These are phyloP conservation scores for Bujurquina vittata DNA, from an alignment of 2,113 vertebrate genomes.

Conservation along the genomic window DNA sequence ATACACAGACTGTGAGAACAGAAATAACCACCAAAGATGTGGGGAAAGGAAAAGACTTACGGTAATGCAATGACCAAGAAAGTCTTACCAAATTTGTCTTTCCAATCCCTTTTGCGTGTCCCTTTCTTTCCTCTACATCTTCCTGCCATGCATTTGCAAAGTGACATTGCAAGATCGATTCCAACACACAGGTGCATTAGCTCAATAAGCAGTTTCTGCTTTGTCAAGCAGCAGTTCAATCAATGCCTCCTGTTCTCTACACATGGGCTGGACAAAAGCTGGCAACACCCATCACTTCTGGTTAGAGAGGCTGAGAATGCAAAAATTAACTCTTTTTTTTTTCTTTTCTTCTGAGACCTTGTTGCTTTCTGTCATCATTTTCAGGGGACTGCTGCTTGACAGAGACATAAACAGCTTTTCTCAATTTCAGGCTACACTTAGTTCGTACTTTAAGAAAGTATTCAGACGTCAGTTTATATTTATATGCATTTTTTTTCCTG, in stretches of 20 bases:
- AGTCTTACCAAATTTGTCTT: not conserved
- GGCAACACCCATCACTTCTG: constrained; percentile 68
- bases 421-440: not conserved
- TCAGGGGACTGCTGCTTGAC: not conserved
- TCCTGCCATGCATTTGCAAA: constrained; percentile 58
- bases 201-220: constrained; percentile 82
- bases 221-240: constrained; percentile 80
- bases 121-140: constrained; percentile 23
- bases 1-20: not conserved
- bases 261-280: constrained; percentile 65
- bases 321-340: not conserved
- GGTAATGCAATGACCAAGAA: not conserved
- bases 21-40: not conserved
- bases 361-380: not conserved
- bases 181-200: constrained; percentile 76
- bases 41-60: not conserved
- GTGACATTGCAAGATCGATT: constrained; percentile 79
- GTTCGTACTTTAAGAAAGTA: not conserved
- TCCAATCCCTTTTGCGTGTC: not conserved
- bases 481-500: too few species aligned
- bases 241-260: constrained; percentile 69
- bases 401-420: too few species aligned
- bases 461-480: too few species aligned
- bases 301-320: constrained; percentile 60
- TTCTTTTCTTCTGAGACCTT: not conserved